Base-by-base conservation (phyloP, 2,888 invertebrate genomes). In the Melanchra persicariae region DNA sequence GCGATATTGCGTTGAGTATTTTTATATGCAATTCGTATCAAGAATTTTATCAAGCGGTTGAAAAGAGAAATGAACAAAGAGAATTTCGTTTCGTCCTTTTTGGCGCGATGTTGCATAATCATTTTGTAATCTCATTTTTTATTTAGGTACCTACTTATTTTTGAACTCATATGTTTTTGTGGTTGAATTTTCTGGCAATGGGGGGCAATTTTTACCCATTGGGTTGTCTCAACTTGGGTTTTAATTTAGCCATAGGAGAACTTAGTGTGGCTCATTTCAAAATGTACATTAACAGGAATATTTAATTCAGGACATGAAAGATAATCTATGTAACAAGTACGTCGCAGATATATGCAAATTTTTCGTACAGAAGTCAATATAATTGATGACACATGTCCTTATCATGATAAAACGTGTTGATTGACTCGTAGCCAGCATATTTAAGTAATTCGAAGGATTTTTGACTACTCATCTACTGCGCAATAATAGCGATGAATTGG, bases 371-470 rank as follows among this genome's bases (percentile, higher is more conserved):
- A 43, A 17, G 17, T 49, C n/a, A 10, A 17, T 2, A 43, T n/a
- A 34, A 24, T 15, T 8, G 12, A 47, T 55, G 74, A 74, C 54
- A 65, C n/a, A 55, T 22, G 10, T 1, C 1, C 2, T 65, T 72
- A 72, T 74, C 74, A 9, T 5, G 40, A 74, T 47, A 40, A 40
- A 17, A 64, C 45, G 52, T 54, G 54, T 45, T 40, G 74, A 74
- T 74, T 26, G 64, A 40, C 12, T 54, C 45, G 71, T 47, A 24
- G n/a, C 0, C 45, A 74, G 74, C 45, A 74, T 54, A 74, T 47
- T 37, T 47, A 71, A 54, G 24, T 47, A 52, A 52, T 45, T 37
- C 15, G 15, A 52, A 54, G 22, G 6, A 62, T 24, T 45, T 30
- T 45, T 45, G 62, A 52, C 17, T 26, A 19, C 8, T 74, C 5